phyloP scores from a whole-genome alignment of 53 echinoderm and acorn worm genomes.

The Temnopleurus reevesii region DNA sequence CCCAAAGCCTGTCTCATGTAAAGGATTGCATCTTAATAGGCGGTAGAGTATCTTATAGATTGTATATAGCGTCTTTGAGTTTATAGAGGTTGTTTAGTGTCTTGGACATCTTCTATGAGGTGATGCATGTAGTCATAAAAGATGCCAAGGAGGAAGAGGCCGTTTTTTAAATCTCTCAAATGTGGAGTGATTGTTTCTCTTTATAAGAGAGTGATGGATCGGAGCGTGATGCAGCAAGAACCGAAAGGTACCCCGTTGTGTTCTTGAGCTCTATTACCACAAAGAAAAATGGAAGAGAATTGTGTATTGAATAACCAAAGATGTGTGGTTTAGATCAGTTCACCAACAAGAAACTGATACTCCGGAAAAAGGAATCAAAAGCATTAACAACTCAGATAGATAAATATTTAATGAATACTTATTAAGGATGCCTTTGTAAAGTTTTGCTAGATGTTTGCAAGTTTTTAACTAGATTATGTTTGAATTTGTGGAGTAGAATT shows the following conservation, averaged over 20 bases:
- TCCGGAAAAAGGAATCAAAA: neutral
- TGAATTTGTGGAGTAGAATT: neutral
- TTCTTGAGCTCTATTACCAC: neutral
- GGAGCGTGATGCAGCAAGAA: neutral
- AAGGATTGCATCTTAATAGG: slow-evolving; percentile 13
- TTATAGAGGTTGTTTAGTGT: neutral
- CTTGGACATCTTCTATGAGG: neutral
- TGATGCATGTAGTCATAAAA: slow-evolving; percentile 19
- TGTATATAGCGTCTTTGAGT: neutral
- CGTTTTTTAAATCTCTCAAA: slow-evolving; percentile 12
- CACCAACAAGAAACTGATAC: neutral
- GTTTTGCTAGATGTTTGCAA: neutral
- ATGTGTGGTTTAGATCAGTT: neutral
- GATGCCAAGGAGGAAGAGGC: neutral
- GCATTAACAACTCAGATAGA: neutral
- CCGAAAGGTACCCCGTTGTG: neutral
- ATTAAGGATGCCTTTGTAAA: neutral
- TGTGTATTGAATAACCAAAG: neutral
- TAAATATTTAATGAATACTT: neutral
- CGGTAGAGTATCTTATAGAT: neutral
- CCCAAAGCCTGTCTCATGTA: neutral
- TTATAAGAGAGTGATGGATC: neutral
- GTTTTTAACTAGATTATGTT: neutral
- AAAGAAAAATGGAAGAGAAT: neutral
- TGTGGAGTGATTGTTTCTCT: neutral